A percentile compares a stretch with the other conserved stretches of the same genome.
These are phyloP conservation scores for Rapana venosa DNA, from an alignment of 2,888 invertebrate species.

Conservation along the genomic window DNA sequence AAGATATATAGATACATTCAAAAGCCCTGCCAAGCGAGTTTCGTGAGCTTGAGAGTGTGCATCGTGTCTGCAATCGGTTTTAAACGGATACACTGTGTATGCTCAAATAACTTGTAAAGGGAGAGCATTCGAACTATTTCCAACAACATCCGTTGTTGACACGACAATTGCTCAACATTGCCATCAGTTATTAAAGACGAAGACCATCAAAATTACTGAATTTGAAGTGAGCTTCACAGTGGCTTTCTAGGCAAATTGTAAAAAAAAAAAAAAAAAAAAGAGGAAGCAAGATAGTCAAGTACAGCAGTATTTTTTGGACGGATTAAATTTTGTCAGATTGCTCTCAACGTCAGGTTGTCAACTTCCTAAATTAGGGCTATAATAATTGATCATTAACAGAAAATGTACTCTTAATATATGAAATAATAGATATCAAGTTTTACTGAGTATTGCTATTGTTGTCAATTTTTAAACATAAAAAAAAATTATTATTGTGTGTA, in stretches of 20 bases:
- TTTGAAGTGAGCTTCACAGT: background rate
- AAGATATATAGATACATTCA: too few species aligned
- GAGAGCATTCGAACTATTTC: background rate
- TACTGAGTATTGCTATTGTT: too few species aligned
- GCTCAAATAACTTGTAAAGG: background rate
- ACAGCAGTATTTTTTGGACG: background rate
- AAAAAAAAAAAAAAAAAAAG: too few species aligned
- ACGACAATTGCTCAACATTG: background rate
- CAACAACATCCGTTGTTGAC: constrained; percentile 26
- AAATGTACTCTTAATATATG: background rate
- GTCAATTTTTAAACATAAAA: too few species aligned
- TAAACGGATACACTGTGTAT: background rate
- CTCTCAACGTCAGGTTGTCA: background rate
- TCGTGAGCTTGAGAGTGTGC: too few species aligned
- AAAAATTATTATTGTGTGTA: too few species aligned
- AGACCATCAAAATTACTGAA: too few species aligned
- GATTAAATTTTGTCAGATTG: background rate
- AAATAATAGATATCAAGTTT: too few species aligned
- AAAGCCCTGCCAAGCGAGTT: too few species aligned
- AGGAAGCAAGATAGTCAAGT: background rate
- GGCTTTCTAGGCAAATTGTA: background rate
- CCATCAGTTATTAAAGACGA: too few species aligned
- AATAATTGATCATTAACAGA: background rate
- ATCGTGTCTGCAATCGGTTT: background rate
- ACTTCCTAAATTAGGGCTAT: background rate